Evolutionary conservation across 2,797 vertebrate species (phyloP).

Genomic region (Sebastes hubbsi): DNA sequence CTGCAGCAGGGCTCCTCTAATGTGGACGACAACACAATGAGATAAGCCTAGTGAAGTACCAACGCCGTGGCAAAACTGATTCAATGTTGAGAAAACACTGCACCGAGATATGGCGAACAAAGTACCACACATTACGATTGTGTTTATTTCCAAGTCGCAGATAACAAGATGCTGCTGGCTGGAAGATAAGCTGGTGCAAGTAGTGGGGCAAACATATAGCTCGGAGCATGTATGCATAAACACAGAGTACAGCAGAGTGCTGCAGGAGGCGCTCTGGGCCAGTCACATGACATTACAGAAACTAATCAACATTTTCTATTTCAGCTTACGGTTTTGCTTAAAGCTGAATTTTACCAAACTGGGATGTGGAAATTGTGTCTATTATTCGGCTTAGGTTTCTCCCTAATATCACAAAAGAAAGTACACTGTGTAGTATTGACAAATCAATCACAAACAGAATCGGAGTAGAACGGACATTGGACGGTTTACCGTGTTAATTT

Average conservation of each 20-base stretch:
- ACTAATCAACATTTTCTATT: slow-evolving; percentile 16
- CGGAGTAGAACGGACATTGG: neutral
- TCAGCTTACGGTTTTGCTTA: neutral
- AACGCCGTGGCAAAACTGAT: slow-evolving; percentile 52
- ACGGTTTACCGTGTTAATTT: neutral
- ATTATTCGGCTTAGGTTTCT: neutral
- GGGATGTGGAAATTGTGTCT: neutral
- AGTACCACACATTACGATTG: slow-evolving; percentile 68
- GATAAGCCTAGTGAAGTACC: slow-evolving; percentile 65
- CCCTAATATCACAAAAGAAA: neutral
- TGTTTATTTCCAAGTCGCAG: slow-evolving; percentile 64
- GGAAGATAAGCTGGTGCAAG: slow-evolving; percentile 66
- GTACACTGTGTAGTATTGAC: neutral
- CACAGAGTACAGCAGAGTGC: slow-evolving; percentile 19
- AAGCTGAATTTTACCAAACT: slow-evolving; percentile 5
- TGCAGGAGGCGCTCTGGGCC: slow-evolving; percentile 33
- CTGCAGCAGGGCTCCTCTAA: slow-evolving; percentile 29
- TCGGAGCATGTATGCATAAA: slow-evolving; percentile 28
- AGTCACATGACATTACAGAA: slow-evolving; percentile 35
- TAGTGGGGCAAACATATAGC: slow-evolving; percentile 58
- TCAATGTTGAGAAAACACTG: slow-evolving; percentile 67
- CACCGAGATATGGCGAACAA: slow-evolving; percentile 62
- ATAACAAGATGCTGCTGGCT: slow-evolving; percentile 74
- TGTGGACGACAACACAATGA: slow-evolving; percentile 49
- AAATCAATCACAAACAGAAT: neutral